These are phyloP conservation scores for Pterois miles DNA, from an alignment of 2,797 vertebrate species.

Conservation along the genomic window DNA sequence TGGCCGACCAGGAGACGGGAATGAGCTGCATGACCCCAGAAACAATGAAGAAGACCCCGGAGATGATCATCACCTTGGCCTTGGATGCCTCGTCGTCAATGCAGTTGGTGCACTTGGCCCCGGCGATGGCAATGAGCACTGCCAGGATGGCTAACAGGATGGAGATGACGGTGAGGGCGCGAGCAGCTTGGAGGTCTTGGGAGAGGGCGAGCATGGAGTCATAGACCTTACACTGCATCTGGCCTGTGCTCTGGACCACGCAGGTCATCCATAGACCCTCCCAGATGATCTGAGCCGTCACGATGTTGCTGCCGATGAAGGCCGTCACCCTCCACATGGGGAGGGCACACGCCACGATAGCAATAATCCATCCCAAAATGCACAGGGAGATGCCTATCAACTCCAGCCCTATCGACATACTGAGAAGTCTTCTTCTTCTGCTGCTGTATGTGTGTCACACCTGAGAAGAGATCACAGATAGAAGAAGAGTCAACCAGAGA, in stretches of 20 bases:
- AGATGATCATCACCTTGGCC: slow-evolving; percentile 92
- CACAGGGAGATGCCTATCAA: slow-evolving; percentile 88
- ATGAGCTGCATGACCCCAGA: slow-evolving; percentile 91
- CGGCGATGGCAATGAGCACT: slow-evolving; percentile 89
- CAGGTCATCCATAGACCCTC: slow-evolving; percentile 94
- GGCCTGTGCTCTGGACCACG: slow-evolving; percentile 91
- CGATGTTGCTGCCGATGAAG: slow-evolving; percentile 94
- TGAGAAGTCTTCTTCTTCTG: slow-evolving; percentile 39
- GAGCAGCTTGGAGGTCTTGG: slow-evolving; percentile 91
- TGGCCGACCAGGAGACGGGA: slow-evolving; percentile 94
- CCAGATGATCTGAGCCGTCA: slow-evolving; percentile 92
- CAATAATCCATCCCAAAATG: slow-evolving; percentile 91
- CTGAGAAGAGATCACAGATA: slow-evolving; percentile 22
- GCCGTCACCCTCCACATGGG: slow-evolving; percentile 95
- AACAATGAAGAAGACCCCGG: slow-evolving; percentile 90
- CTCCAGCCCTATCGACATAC: slow-evolving; percentile 94
- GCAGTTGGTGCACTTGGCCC: slow-evolving; percentile 95
- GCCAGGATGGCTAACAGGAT: slow-evolving; percentile 89
- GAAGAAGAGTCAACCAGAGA: slow-evolving; percentile 16
- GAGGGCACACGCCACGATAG: slow-evolving; percentile 88
- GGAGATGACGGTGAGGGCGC: slow-evolving; percentile 90
- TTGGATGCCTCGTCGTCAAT: slow-evolving; percentile 92
- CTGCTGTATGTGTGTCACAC: slow-evolving; percentile 34
- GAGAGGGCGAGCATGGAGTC: slow-evolving; percentile 90
- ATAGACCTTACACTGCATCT: slow-evolving; percentile 93